Evolutionary conservation across 2,113 vertebrate species (phyloP).

Genomic region (Vombatus ursinus): DNA sequence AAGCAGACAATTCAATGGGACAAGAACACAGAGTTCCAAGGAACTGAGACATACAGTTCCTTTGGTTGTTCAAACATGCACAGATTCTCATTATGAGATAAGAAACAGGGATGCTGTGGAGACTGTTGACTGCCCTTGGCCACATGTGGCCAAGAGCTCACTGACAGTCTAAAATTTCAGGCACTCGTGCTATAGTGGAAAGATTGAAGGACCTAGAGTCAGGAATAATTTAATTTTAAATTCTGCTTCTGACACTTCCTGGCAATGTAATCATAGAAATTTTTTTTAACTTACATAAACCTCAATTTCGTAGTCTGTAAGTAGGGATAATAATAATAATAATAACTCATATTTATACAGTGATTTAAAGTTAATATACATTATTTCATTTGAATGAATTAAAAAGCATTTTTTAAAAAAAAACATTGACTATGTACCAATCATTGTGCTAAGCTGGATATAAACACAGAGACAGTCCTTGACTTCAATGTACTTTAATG

Average conservation of each 20-base stretch:
- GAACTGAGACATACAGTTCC: not conserved
- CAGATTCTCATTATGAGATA: not conserved
- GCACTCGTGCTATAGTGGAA: not conserved
- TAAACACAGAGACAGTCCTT: not conserved
- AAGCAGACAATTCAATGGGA: not conserved
- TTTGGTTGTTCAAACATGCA: not conserved
- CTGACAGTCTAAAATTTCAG: not conserved
- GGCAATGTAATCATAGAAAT: not conserved
- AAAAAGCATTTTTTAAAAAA: not conserved
- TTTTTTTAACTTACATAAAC: not conserved
- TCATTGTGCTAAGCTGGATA: not conserved
- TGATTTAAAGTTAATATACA: not conserved
- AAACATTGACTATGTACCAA: not conserved
- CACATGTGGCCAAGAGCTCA: not conserved
- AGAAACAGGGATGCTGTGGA: not conserved
- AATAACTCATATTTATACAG: not conserved
- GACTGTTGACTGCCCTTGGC: not conserved
- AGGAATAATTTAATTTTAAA: not conserved
- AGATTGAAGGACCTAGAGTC: not conserved
- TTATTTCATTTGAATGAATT: not conserved
- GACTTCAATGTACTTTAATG: not conserved
- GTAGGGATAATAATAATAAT: not conserved
- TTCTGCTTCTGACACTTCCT: not conserved
- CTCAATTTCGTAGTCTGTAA: not conserved
- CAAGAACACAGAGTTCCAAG: not conserved